Conservation (phyloP, 2,113 vertebrate genomes). For the Proterorhinus semilunaris region DNA sequence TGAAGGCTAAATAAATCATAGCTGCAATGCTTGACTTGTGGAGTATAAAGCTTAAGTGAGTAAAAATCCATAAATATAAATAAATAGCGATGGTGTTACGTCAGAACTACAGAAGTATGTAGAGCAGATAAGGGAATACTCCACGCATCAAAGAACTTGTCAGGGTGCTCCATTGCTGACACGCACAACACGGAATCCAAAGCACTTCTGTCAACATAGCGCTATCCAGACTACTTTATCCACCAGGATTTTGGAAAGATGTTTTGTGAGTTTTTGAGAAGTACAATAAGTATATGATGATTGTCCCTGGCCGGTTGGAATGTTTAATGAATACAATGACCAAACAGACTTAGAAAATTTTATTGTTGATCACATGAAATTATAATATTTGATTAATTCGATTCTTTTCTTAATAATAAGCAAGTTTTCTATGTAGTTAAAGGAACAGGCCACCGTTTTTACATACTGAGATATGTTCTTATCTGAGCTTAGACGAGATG, state of each 20-base stretch:
- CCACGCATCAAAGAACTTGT: constrained; percentile 5
- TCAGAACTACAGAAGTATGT: not conserved
- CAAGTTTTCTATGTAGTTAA: no score
- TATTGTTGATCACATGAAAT: no score
- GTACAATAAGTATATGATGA: no score
- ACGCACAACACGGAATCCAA: constrained; percentile 31
- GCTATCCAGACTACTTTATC: constrained; percentile 17
- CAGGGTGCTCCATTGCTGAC: constrained; percentile 11
- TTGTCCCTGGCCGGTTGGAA: no score
- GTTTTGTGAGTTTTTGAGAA: not conserved
- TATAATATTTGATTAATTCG: no score
- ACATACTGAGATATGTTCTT: no score
- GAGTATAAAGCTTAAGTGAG: not conserved
- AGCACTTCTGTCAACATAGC: constrained; percentile 23
- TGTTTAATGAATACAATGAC: no score
- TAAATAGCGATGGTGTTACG: not conserved
- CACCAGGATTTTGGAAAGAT: constrained; percentile 30
- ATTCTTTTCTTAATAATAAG: no score
- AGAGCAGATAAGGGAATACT: not conserved
- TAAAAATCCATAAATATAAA: not conserved
- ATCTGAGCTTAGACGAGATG: no score
- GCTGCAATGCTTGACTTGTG: not conserved
- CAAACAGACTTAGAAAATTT: no score
- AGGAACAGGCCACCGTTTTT: no score
- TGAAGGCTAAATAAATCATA: constrained; percentile 1